Base-by-base conservation (phyloP, 2,888 invertebrate species). In the Odontothrips loti region DNA sequence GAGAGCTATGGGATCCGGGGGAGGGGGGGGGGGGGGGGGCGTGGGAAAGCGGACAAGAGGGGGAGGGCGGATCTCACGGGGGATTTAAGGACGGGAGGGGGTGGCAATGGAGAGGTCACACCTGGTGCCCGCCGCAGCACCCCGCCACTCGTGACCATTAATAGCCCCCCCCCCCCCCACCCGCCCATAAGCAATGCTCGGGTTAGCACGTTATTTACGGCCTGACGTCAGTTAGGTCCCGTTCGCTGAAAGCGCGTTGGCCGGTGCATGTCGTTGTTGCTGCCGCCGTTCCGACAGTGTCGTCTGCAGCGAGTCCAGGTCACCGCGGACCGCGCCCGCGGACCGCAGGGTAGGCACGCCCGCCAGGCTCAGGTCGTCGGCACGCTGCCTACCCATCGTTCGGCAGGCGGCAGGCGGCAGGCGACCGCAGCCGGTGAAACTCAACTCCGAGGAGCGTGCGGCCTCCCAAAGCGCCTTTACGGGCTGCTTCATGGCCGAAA, bases 171-270 rank as follows among this genome's bases (percentile, higher is more conserved):
- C 17, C 20, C 58, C 58, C 58, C 58, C n/a, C 27, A 23, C 27
- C 27, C 17, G 15, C 20, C 58, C 58, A 17, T 58, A 17, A 20
- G 58, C 58, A 58, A 58, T 20, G 58, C 58, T 6, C n/a, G 58
- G 58, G 58, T 75, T 75, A 75, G 23, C 68, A 8, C 27, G 68
- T 75, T 75, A 27, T 75, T 75, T 75, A 75, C 27, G 68, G 27
- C 27, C 68, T 8, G 68, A 11, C 68, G 68, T 58, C 58, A n/a
- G 58, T 58, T 58, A 58, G 58, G 58, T 15, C 23, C 68, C 23
- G 23, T 68, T 68, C 11, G 68, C 68, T 43, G 34, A 43, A 43
- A 43, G 34, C 34, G 34, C 34, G 34, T 43, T 6, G 34, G 34
- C 34, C 34, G 34, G 34, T 43, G 34, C 34, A 43, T 43, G 34